These are phyloP conservation scores for Cancer borealis DNA, from an alignment of 2,888 invertebrate species.

Conservation along the genomic window DNA sequence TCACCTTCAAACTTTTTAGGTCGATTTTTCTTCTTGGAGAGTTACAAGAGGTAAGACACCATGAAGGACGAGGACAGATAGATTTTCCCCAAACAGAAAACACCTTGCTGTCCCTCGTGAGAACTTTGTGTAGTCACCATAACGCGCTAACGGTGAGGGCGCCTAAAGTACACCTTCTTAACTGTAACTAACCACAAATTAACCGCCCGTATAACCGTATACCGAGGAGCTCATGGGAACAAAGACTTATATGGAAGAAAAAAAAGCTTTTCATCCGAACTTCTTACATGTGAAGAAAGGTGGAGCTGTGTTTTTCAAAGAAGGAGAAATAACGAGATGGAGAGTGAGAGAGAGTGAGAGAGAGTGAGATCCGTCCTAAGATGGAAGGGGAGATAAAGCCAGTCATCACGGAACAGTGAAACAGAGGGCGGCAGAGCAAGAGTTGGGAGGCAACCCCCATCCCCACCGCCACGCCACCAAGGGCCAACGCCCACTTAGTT, in stretches of 20 bases:
- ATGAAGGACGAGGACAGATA: background rate
- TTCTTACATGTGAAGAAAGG: background rate
- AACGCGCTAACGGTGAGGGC: background rate
- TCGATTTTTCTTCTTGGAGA: background rate
- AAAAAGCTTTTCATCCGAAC: background rate
- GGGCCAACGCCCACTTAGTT: background rate
- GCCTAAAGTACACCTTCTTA: background rate
- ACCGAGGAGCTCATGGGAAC: background rate
- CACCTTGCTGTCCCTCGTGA: background rate
- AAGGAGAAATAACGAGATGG: slow-evolving; percentile 37
- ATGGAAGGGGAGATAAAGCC: background rate
- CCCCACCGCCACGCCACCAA: background rate
- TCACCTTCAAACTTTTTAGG: background rate
- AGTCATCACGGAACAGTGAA: background rate
- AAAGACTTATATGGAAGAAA: background rate
- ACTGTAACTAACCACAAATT: background rate
- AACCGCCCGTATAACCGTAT: background rate
- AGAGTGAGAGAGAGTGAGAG: slow-evolving; percentile 2
- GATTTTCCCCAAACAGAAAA: background rate
- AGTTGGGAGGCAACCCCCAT: background rate
- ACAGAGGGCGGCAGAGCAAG: background rate
- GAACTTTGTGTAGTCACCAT: background rate
- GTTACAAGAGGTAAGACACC: background rate
- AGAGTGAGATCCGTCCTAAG: background rate
- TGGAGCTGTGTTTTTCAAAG: background rate